Evolutionary conservation across 2,113 vertebrate species (phyloP), one percentile per base, ranked within the genome.

Genomic region (Scophthalmus maximus): DNA sequence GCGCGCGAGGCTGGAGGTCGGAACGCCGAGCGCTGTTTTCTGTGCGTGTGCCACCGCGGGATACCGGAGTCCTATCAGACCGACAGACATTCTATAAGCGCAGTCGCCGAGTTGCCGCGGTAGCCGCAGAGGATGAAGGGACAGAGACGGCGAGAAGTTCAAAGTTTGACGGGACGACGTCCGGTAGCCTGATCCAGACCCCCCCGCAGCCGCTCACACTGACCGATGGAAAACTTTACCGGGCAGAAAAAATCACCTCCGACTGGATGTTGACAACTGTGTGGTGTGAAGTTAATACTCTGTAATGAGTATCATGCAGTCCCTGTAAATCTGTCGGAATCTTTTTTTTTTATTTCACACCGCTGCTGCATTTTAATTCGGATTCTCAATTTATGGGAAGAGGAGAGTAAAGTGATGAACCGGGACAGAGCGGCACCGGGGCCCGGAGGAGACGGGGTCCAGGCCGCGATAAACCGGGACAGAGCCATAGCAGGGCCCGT

Each of bases 381-480:
- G 76, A 75, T 63, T 73, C 57, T 67, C 36, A 44, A 46, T 72
- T 38, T 67, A 89, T 90, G 87, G 90, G 80, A 84, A 69, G 53
- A 68, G 46, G 53, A 59, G 68, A 86, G 58, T 87, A 68, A 87
- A 87, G 92, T 57, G 87, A 96, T 96, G 96, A 96, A 94, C 88
- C 93, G 93, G 91, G 95, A 95, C 87, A 93, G 94, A 93, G 85
- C 85, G 68, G 90, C 75, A 32, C 81, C 62, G 90, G 92, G 77
- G 49, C 77, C 82, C 58, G 85, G 76, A 26, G 23, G 57, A 26
- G 88, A 89, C 61, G 84, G 88, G 73, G 68, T 87, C 46, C 91
- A 90, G 77, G 73, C 90, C 90, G 92, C 61, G 82, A 95, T 94
- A 85, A 94, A 91, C 84, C 93, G 93, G 89, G 95, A 95, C 79